Conservation (phyloP, 2,888 invertebrate genomes). For the Lithosia quadra region DNA sequence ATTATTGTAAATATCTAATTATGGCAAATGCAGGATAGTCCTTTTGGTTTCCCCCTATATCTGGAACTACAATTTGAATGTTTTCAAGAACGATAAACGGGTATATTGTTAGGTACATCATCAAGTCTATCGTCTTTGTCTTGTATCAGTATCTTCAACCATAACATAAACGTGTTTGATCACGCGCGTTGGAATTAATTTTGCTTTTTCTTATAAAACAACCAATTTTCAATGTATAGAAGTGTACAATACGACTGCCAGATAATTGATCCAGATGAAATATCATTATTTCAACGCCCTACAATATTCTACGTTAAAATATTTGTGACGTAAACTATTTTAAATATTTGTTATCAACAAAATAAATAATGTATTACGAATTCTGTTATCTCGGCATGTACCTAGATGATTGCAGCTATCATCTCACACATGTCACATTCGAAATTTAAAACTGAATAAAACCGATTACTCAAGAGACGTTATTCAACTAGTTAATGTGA, state of each 20-base stretch:
- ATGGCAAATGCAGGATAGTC: too few species aligned
- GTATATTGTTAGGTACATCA: neutral
- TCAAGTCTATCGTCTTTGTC: neutral
- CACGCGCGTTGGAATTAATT: neutral
- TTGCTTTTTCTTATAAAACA: neutral
- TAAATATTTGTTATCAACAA: neutral
- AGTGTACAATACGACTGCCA: neutral
- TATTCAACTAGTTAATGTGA: conserved; percentile 78
- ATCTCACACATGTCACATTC: conserved; percentile 51
- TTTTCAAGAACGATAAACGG: neutral
- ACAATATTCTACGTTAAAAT: neutral
- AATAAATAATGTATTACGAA: neutral
- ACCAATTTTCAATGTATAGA: neutral
- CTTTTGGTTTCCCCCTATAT: neutral
- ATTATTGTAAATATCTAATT: too few species aligned
- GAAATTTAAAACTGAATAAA: conserved; percentile 45
- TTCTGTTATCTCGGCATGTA: conserved; percentile 42
- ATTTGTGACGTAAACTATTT: neutral
- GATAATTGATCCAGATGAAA: neutral
- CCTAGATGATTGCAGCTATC: conserved; percentile 57
- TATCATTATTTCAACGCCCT: too few species aligned
- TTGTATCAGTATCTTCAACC: neutral
- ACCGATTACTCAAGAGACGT: conserved; percentile 75
- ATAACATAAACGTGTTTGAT: neutral
- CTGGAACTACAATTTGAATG: neutral